Conservation (phyloP, 2,888 invertebrate species). For the Diaphora mendica region DNA sequence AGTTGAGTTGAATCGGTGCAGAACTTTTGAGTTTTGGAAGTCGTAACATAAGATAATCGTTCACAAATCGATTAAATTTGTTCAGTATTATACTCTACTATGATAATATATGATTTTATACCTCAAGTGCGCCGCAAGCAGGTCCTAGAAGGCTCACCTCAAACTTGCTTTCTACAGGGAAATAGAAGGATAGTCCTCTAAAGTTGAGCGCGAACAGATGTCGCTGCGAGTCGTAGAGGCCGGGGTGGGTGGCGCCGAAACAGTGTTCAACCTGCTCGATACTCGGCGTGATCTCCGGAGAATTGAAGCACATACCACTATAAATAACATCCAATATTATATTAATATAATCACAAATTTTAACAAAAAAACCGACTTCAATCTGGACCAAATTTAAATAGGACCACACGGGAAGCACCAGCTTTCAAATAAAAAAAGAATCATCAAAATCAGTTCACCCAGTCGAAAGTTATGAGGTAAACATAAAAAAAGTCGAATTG, state of each 20-base stretch:
- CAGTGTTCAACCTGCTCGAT: constrained; percentile 99
- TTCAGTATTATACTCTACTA: neutral
- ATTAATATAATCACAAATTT: too few species aligned
- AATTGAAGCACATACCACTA: constrained; percentile 94
- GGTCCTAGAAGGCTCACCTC: constrained; percentile 79
- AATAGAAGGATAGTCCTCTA: constrained; percentile 98
- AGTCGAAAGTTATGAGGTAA: too few species aligned
- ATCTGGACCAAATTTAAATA: too few species aligned
- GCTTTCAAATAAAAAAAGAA: too few species aligned
- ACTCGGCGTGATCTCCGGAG: constrained; percentile 97
- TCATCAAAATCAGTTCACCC: too few species aligned
- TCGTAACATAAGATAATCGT: neutral
- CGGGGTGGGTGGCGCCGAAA: constrained; percentile 99
- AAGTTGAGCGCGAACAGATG: constrained; percentile 98
- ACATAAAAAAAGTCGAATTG: too few species aligned
- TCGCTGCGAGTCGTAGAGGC: constrained; percentile 98
- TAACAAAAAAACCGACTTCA: too few species aligned
- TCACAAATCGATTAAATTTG: constrained; percentile 2
- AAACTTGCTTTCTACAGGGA: constrained; percentile 97
- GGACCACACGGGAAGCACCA: too few species aligned
- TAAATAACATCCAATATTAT: constrained; percentile 15
- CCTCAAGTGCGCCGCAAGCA: constrained; percentile 19
- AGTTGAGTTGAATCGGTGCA: too few species aligned
- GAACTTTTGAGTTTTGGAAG: too few species aligned
- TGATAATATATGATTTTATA: constrained; percentile 16